These are phyloP conservation scores for Thymelicus lineola DNA, from an alignment of 2,888 invertebrate species.

Conservation along the genomic window DNA sequence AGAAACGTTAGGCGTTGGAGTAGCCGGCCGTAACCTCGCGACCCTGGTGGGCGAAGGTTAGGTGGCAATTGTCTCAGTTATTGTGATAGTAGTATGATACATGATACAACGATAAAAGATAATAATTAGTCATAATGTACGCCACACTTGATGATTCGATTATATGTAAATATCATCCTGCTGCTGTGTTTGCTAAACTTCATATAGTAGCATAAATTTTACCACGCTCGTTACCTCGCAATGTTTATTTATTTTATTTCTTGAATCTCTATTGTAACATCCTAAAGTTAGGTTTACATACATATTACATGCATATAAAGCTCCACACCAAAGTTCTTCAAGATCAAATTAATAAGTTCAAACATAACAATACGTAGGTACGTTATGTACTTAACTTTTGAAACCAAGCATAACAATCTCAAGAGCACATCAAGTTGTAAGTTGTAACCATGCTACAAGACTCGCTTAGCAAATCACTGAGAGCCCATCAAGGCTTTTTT, in stretches of 20 bases:
- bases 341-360: background rate
- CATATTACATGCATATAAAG: too few species aligned
- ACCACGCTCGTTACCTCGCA: too few species aligned
- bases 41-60: slow-evolving; percentile 26
- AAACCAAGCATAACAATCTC: background rate
- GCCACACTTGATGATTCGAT: too few species aligned
- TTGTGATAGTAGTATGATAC: background rate
- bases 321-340: background rate
- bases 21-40: slow-evolving; percentile 16
- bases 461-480: background rate
- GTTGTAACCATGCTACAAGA: background rate
- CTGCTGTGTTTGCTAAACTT: too few species aligned
- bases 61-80: slow-evolving; percentile 21
- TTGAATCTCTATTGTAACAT: too few species aligned
- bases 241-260: too few species aligned
- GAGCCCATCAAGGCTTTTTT: slow-evolving; percentile 3
- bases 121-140: background rate
- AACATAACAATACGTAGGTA: background rate
- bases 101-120: background rate
- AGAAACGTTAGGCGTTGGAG: background rate
- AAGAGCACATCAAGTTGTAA: background rate
- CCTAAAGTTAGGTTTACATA: too few species aligned
- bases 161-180: too few species aligned
- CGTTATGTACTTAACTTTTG: background rate
- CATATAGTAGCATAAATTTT: too few species aligned